These are phyloP conservation scores for Pachypanchax playfairii DNA, from an alignment of 2,113 vertebrate species.

Conservation along the genomic window DNA sequence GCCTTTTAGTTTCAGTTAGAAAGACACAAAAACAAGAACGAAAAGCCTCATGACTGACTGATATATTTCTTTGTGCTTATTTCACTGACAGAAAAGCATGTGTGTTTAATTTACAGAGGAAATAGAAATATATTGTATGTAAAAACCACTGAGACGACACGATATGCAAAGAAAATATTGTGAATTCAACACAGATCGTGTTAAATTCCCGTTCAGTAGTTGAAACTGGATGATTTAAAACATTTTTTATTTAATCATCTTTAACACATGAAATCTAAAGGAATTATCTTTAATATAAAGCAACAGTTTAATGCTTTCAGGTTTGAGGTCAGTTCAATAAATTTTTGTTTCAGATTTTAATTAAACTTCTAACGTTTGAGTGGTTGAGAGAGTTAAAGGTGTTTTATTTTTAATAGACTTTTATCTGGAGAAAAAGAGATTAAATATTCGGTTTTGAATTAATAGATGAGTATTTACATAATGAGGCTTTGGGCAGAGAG, in stretches of 20 bases:
- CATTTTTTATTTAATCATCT: no score
- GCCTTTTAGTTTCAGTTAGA: slow-evolving; percentile 33
- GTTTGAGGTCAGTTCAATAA: no score
- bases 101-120: slow-evolving; percentile 64
- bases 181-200: no score
- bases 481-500: neutral
- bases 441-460: slow-evolving; percentile 1
- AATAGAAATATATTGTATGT: slow-evolving; percentile 71
- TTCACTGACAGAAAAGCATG: slow-evolving; percentile 69
- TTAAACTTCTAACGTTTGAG: neutral
- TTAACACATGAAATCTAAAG: no score
- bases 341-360: no score
- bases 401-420: neutral
- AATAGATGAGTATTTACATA: slow-evolving; percentile 17
- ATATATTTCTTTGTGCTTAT: slow-evolving; percentile 71
- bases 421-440: neutral
- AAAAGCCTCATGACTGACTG: slow-evolving; percentile 62
- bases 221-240: no score
- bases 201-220: no score
- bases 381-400: neutral
- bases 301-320: no score
- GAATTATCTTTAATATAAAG: no score
- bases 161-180: no score
- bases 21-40: slow-evolving; percentile 51
- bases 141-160: slow-evolving; percentile 59